Conservation (phyloP, 2,888 invertebrate species). For the Conus canariensis region DNA sequence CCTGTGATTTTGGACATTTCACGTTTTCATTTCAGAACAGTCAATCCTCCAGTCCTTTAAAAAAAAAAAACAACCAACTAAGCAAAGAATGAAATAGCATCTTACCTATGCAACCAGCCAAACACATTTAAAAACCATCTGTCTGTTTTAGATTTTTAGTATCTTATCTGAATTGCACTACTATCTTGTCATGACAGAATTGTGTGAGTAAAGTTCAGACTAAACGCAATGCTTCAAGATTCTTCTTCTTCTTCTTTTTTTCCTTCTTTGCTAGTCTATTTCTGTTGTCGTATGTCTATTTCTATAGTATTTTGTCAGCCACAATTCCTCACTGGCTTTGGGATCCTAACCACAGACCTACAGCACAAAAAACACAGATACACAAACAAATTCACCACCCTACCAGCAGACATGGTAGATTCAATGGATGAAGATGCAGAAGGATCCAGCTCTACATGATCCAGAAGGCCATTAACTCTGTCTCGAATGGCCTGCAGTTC, state of each 20-base stretch:
- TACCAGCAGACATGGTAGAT: conserved; percentile 38
- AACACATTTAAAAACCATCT: no score
- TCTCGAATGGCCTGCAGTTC: conserved; percentile 82
- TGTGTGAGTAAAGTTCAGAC: no score
- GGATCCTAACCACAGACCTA: no score
- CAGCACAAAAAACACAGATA: background rate
- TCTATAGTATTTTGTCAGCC: background rate
- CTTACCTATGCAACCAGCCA: no score
- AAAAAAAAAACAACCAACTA: background rate
- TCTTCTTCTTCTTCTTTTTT: no score
- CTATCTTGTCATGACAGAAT: no score
- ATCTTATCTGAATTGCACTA: no score
- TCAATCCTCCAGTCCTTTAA: background rate
- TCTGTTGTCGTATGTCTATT: no score
- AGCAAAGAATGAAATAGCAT: background rate
- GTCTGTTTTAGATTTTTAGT: no score
- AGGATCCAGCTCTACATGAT: conserved; percentile 80
- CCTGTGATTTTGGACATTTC: background rate
- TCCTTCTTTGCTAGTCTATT: no score
- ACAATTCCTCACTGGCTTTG: background rate
- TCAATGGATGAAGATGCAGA: conserved; percentile 44
- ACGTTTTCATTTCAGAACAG: no score
- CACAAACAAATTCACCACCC: background rate
- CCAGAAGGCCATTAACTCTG: conserved; percentile 83
- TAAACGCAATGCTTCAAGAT: no score